Percentiles rank a stretch among this genome's conserved stretches.
These are phyloP conservation scores for Brienomyrus longianalis DNA, from an alignment of 2,113 vertebrate species.

Conservation along the genomic window DNA sequence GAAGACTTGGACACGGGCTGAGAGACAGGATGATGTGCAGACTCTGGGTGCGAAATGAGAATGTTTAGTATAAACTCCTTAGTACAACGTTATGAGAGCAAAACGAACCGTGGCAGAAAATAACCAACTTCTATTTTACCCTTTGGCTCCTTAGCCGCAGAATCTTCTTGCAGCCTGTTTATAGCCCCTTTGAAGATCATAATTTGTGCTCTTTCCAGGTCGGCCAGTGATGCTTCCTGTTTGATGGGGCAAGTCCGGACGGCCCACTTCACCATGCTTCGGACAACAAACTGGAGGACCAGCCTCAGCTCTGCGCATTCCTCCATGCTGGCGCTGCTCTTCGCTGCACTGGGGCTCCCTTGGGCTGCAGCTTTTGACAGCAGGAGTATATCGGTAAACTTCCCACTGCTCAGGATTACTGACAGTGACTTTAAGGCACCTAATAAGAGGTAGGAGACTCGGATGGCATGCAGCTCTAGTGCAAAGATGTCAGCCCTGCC, in stretches of 20 bases:
- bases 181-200: slow-evolving; percentile 67
- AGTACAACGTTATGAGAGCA: not conserved
- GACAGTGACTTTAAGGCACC: slow-evolving; percentile 65
- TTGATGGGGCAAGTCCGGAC: slow-evolving; percentile 66
- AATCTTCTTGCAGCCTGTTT: slow-evolving; percentile 52
- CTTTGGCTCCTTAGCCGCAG: slow-evolving; percentile 47
- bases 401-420: slow-evolving; percentile 61
- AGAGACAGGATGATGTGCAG: slow-evolving; percentile 44
- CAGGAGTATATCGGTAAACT: slow-evolving; percentile 59
- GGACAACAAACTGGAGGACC: slow-evolving; percentile 66
- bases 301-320: slow-evolving; percentile 57
- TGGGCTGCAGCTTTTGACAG: slow-evolving; percentile 38
- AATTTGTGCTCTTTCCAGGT: slow-evolving; percentile 67
- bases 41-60: slow-evolving; percentile 37
- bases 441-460: slow-evolving; percentile 63
- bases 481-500: slow-evolving; percentile 48
- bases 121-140: slow-evolving; percentile 41
- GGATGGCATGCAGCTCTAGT: slow-evolving; percentile 57
- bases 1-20: slow-evolving; percentile 66
- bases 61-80: not conserved
- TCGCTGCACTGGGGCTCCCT: slow-evolving; percentile 27
- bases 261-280: slow-evolving; percentile 73
- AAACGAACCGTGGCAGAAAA: not conserved
- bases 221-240: slow-evolving; percentile 56
- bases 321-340: slow-evolving; percentile 31